A percentile compares a stretch with the other conserved stretches of the same genome.
Evolutionary conservation across 2,797 vertebrate species (phyloP).

Genomic region (Orestias chungarensis): DNA sequence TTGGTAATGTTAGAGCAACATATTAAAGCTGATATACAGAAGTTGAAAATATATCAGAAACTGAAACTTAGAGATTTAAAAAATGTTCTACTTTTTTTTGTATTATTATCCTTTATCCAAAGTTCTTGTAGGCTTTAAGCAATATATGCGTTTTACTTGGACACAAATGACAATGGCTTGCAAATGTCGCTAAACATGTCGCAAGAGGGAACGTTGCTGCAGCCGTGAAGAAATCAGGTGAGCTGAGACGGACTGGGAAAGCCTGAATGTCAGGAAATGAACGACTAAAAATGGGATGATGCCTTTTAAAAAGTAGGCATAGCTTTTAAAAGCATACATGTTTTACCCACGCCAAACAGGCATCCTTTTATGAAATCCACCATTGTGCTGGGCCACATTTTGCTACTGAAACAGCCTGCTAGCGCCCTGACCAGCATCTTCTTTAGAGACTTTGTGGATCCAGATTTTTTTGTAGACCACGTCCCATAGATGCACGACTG

Average conservation of each 20-base stretch:
- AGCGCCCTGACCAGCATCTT: not conserved
- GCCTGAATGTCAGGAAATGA: slow-evolving; percentile 37
- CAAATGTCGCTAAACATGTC: not conserved
- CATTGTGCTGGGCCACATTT: not conserved
- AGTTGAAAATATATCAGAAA: not conserved
- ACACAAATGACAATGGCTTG: not conserved
- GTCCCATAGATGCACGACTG: not conserved
- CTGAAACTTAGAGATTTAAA: not conserved
- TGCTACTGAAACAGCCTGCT: not conserved
- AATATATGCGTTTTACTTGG: not conserved
- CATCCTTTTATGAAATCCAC: not conserved
- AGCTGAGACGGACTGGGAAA: slow-evolving; percentile 36
- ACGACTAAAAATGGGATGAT: not conserved
- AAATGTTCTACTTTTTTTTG: not conserved
- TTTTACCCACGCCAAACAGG: not conserved
- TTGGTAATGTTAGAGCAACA: no score
- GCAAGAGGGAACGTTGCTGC: not conserved
- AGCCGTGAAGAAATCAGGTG: slow-evolving; percentile 31
- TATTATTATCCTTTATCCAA: not conserved
- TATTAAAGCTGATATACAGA: no score
- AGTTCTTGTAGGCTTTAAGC: not conserved
- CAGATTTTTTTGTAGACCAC: not conserved
- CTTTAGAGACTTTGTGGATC: not conserved
- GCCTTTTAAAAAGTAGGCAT: not conserved
- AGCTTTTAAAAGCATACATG: not conserved